Evolutionary conservation across 2,797 vertebrate species (phyloP).

Genomic region (Aotus griseimembra): DNA sequence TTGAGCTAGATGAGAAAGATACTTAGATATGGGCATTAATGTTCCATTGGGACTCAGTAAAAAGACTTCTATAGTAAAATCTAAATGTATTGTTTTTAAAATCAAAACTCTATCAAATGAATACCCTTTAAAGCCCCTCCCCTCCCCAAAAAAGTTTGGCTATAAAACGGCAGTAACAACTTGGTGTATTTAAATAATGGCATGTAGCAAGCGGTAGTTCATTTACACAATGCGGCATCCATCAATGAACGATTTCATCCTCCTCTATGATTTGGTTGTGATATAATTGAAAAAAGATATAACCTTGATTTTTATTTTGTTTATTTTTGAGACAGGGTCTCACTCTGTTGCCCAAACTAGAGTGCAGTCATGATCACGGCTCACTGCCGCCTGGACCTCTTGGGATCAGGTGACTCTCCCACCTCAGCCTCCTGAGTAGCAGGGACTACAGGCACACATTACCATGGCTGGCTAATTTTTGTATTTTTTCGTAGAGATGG

Average conservation of each 20-base stretch:
- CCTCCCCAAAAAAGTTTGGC: too few relatives aligned
- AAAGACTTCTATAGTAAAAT: conserved; percentile 40
- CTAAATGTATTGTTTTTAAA: background rate
- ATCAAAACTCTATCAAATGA: background rate
- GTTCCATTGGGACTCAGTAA: background rate
- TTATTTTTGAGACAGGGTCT: background rate
- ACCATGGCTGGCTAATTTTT: background rate
- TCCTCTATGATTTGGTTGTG: background rate
- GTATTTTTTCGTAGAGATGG: background rate
- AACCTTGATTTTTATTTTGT: background rate
- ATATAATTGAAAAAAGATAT: background rate
- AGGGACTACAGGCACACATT: background rate
- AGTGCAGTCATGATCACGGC: background rate
- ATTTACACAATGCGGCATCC: background rate
- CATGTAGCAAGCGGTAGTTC: background rate
- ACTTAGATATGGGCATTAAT: background rate
- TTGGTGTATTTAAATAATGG: background rate
- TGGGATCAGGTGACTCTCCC: background rate
- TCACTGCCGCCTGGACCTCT: background rate
- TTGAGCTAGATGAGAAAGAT: background rate
- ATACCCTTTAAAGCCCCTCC: background rate
- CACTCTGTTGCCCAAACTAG: background rate
- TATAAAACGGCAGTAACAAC: background rate
- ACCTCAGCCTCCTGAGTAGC: background rate
- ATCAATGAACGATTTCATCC: background rate